Base-by-base conservation (phyloP, 2,113 vertebrate genomes). In the Hemicordylus capensis region DNA sequence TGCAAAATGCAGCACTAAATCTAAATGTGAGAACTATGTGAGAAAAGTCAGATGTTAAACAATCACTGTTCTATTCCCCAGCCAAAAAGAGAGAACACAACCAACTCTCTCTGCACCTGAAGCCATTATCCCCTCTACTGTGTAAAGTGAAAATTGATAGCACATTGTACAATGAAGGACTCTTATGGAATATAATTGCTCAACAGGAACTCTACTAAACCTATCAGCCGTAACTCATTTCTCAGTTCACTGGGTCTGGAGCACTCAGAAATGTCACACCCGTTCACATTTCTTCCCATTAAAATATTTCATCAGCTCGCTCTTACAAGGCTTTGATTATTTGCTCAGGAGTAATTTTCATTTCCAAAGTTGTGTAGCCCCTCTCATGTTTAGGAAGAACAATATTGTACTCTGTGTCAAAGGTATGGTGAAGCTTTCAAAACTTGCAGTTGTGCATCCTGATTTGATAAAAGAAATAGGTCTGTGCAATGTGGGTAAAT, bases 131-230 rank as follows among this genome's bases (percentile, higher is more conserved):
- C 92, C 92, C 89, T 94, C 92, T 95, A 91, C 93, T 92, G 92
- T 94, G 92, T 92, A 93, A 94, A 92, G 93, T 95, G 93, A 94
- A 94, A 95, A 94, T 95, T 92, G 94, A 94, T 95, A 94, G 94
- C 94, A 95, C 90, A 91, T 94, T 93, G 93, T 94, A 93, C 89
- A 79, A 56, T 88, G 93, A 89, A 94, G 93, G 63, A 87, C 72
- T 93, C 93, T 92, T 70, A 80, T 80, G 94, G 94, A 93, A 94
- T 94, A 95, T 89, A 94, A 91, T 91, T 93, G 93, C 92, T 94
- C 93, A 93, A 90, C 89, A 93, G 93, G 92, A 93, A 94, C 91
- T 87, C 86, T 91, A 90, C 89, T 94, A 93, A 95, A 94, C 91
- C 89, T 87, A 94, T 95, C 94, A 89, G 88, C 87, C 90, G 82